Evolutionary conservation across 2,113 vertebrate species (phyloP), one percentile per base, ranked within the genome.

Genomic region (Vulpes lagopus): DNA sequence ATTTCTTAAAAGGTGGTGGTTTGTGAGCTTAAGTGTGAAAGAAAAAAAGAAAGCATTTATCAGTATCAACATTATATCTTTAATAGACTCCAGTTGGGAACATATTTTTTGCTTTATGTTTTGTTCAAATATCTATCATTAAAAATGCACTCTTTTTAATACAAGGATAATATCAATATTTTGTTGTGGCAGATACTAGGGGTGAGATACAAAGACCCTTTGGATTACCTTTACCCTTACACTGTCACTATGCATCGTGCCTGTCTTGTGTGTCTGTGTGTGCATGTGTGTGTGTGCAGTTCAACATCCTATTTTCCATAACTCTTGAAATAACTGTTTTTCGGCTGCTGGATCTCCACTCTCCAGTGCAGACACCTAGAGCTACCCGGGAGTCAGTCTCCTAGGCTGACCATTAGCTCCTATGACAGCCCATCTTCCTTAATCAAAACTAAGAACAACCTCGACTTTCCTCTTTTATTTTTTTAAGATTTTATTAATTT

Each of bases 161-260:
- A 51, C 57, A 51, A 51, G 35, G 57, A 16, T 51, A 27, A 6
- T 3, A 51, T 51, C 19, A 11, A 11, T n/a, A 35, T 90, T 64
- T 78, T 65, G 1, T 62, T 64, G 71, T 79, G 53, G 9, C 30
- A 60, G 22, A 35, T 27, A 16, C 9, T 27, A 65, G 8, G 15
- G 3, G 0, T 10, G 32, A 49, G 6, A 19, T 8, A 32, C 71
- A 60, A 27, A 22, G 38, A n/a, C n/a, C 5, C 0, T 49, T 16
- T 62, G 57, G 69, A 49, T 20, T 35, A 8, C 49, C 20, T 55
- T 80, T 80, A 15, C 22, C 16, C 11, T 67, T 55, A 19, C 65
- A 38, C 6, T 35, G 6, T 51, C 53, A 53, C 2, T 32, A 2
- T 51, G 22, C 8, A 17, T 10, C 22, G 19, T 19, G 30, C 4